Conservation (phyloP, 2,888 invertebrate genomes). For the Melipona beecheii region DNA sequence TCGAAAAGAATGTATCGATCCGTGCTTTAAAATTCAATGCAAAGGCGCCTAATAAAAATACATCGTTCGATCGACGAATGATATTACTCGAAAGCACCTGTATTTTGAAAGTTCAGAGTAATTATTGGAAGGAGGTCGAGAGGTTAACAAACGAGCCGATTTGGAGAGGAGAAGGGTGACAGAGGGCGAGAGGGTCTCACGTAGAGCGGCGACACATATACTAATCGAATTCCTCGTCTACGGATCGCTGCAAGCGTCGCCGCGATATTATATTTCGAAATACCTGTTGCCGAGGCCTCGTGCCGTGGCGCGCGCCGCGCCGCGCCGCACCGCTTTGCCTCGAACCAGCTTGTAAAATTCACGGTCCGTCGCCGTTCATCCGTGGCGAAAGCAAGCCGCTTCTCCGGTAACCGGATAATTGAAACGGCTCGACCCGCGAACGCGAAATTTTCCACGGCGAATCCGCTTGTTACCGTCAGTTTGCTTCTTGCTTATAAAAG, state of each 20-base stretch:
- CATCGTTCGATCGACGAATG: too few species aligned
- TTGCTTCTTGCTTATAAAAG: slow-evolving; percentile 25
- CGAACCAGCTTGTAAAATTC: slow-evolving; percentile 41
- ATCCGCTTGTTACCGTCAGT: slow-evolving; percentile 27
- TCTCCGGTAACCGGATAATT: slow-evolving; percentile 41
- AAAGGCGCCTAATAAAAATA: too few species aligned
- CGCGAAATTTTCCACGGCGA: slow-evolving; percentile 13
- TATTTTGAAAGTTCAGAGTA: too few species aligned
- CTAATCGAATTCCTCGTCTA: slow-evolving; percentile 52
- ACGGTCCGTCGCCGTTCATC: slow-evolving; percentile 32
- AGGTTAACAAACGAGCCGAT: neutral
- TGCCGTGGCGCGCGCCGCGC: neutral
- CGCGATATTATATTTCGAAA: slow-evolving; percentile 51
- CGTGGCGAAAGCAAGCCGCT: slow-evolving; percentile 40
- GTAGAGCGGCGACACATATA: neutral
- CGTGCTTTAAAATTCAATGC: too few species aligned
- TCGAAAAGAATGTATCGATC: too few species aligned
- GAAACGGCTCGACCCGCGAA: slow-evolving; percentile 31
- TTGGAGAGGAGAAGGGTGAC: neutral
- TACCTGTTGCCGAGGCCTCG: slow-evolving; percentile 55
- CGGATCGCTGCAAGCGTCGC: slow-evolving; percentile 14
- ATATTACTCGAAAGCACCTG: too few species aligned
- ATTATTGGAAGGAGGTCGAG: too few species aligned
- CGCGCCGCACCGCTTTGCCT: neutral
- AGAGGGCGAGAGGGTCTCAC: neutral